phyloP scores from a whole-genome alignment of 2,888 invertebrate genomes.

The Epirrita christyi region DNA sequence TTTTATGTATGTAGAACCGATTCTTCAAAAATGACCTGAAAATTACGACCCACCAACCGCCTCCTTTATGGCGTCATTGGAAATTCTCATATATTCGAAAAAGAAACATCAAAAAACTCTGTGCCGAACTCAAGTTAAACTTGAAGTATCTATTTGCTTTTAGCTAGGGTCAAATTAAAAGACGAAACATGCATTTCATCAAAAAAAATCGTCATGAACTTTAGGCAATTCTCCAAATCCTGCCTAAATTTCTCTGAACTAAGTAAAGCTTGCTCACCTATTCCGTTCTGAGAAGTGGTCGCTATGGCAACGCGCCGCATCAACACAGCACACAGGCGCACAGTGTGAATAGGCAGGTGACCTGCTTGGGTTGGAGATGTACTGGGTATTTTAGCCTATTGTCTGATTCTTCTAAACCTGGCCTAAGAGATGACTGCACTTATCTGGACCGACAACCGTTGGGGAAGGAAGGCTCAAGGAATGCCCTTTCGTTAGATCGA shows the following conservation, averaged over 20 bases:
- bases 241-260: slow-evolving; percentile 21
- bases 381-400: slow-evolving; percentile 41
- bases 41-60: too few species aligned
- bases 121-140: too few species aligned
- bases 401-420: not conserved
- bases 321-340: slow-evolving; percentile 63
- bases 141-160: not conserved
- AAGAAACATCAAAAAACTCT: too few species aligned
- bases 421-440: too few species aligned
- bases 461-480: too few species aligned
- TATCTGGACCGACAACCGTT: too few species aligned
- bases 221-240: slow-evolving; percentile 12
- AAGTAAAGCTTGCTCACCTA: slow-evolving; percentile 37
- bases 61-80: too few species aligned
- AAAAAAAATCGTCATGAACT: not conserved
- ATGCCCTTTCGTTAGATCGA: too few species aligned
- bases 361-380: slow-evolving; percentile 47
- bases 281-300: slow-evolving; percentile 73
- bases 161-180: not conserved
- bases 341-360: slow-evolving; percentile 79
- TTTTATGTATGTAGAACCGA: too few species aligned
- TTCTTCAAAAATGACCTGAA: too few species aligned
- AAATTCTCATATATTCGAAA: too few species aligned
- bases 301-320: slow-evolving; percentile 79
- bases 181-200: too few species aligned